These are phyloP conservation scores for Onychomys torridus DNA, from an alignment of 2,797 vertebrate genomes.

Conservation along the genomic window DNA sequence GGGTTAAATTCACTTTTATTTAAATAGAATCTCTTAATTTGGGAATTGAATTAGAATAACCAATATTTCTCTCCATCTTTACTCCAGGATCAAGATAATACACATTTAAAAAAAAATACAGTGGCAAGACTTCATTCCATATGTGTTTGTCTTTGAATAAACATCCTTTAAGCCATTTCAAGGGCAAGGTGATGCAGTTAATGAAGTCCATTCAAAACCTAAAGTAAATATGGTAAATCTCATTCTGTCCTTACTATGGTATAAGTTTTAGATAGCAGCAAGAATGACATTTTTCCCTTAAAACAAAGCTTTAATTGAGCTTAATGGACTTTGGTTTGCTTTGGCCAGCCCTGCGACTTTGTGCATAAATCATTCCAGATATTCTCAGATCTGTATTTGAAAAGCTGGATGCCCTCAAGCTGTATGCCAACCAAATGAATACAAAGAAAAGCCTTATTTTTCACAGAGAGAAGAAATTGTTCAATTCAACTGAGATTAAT, in stretches of 20 bases:
- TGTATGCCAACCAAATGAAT: conserved; percentile 69
- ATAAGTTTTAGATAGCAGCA: conserved; percentile 48
- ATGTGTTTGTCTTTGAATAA: conserved; percentile 57
- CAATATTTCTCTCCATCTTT: conserved; percentile 61
- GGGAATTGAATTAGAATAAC: conserved; percentile 36
- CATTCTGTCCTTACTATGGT: conserved; percentile 34
- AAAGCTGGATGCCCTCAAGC: conserved; percentile 76
- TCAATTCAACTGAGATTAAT: conserved; percentile 71
- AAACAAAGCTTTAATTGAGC: conserved; percentile 41
- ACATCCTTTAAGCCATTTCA: conserved; percentile 68
- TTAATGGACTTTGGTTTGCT: conserved; percentile 60
- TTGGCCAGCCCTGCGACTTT: conserved; percentile 43
- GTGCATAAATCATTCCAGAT: conserved; percentile 73
- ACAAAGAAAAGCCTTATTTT: conserved; percentile 77
- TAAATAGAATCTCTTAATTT: conserved; percentile 17
- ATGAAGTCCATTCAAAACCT: conserved; percentile 59
- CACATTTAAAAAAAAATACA: conserved; percentile 20
- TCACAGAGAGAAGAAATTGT: conserved; percentile 63
- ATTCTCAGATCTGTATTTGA: conserved; percentile 63
- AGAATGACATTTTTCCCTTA: conserved; percentile 47
- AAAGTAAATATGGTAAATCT: conserved; percentile 58
- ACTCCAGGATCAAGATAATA: conserved; percentile 61
- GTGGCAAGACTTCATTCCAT: conserved; percentile 42
- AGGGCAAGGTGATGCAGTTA: conserved; percentile 59
- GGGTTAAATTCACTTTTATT: conserved; percentile 67